These are phyloP conservation scores for Urocitellus parryii DNA, from an alignment of 2,113 vertebrate genomes.

Conservation along the genomic window DNA sequence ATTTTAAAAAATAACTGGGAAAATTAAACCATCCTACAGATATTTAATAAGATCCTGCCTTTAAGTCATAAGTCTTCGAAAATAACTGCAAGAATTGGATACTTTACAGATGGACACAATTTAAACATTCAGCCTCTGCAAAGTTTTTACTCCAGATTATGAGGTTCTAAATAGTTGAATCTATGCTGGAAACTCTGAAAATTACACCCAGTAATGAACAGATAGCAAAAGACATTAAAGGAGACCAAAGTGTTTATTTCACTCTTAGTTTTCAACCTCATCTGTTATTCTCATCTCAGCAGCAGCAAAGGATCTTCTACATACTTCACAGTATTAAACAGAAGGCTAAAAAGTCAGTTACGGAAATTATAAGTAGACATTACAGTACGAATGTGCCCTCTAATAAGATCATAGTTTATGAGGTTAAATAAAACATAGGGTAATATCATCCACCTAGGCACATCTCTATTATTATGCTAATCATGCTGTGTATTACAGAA, in stretches of 20 bases:
- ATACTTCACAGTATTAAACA: neutral
- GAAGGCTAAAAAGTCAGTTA: constrained; percentile 30
- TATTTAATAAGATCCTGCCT: neutral
- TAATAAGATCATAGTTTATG: neutral
- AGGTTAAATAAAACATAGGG: constrained; percentile 32
- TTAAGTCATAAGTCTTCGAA: neutral
- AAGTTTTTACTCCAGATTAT: neutral
- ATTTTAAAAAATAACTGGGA: constrained; percentile 16
- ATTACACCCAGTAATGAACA: constrained; percentile 23
- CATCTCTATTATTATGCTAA: constrained; percentile 54
- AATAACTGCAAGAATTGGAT: neutral
- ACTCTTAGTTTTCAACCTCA: constrained; percentile 11
- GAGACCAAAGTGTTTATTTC: neutral
- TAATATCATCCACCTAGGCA: neutral
- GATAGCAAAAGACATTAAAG: constrained; percentile 23
- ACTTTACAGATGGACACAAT: neutral
- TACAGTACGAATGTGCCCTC: neutral
- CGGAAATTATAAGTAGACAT: neutral
- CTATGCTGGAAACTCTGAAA: constrained; percentile 13
- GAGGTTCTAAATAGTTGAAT: neutral
- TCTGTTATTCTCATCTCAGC: constrained; percentile 23
- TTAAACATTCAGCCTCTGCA: neutral
- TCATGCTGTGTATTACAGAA: neutral
- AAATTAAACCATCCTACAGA: neutral
- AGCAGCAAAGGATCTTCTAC: neutral